Conservation (phyloP, 2,888 invertebrate species). For the Hyposoter didymator region DNA sequence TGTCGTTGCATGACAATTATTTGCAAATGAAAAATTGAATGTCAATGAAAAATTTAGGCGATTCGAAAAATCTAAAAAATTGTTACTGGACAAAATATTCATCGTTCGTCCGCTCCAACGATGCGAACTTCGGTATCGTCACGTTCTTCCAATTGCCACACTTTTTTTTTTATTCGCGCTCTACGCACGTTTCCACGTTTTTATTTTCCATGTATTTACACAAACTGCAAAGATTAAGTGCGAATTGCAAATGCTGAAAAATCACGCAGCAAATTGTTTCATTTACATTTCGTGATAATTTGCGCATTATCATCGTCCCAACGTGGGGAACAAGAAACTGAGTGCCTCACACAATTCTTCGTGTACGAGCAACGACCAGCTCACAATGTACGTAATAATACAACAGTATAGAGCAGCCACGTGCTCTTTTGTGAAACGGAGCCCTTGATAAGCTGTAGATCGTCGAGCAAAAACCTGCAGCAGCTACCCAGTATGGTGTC, state of each 20-base stretch:
- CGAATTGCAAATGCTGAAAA: no score
- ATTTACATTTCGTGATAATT: not conserved
- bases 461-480: not conserved
- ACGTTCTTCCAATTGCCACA: not conserved
- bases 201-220: not conserved
- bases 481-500: not conserved
- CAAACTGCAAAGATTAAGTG: no score
- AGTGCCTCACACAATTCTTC: not conserved
- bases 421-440: slow-evolving; percentile 10
- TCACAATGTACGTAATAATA: slow-evolving; percentile 5
- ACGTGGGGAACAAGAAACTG: not conserved
- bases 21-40: not conserved
- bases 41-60: not conserved
- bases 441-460: not conserved
- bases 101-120: no score
- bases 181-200: not conserved
- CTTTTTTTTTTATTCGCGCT: not conserved
- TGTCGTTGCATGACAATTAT: no score
- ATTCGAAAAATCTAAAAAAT: not conserved
- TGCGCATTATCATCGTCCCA: not conserved
- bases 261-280: not conserved
- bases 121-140: no score
- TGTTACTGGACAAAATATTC: no score
- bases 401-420: not conserved
- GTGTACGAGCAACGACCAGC: not conserved